phyloP scores from a whole-genome alignment of 2,113 vertebrate species.

The Nyctereutes procyonoides region DNA sequence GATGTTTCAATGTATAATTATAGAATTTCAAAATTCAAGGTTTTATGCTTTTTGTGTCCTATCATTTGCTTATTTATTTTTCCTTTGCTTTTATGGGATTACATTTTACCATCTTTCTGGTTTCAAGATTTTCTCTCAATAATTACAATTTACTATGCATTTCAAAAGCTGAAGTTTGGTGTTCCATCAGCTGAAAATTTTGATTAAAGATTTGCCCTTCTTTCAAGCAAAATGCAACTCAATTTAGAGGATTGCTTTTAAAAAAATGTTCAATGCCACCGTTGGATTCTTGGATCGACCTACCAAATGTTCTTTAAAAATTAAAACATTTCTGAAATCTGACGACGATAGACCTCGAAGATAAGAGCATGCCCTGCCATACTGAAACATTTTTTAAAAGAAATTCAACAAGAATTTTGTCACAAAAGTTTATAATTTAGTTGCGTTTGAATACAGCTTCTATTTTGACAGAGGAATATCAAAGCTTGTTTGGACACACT shows the following conservation, averaged over 20 bases:
- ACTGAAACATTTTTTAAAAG: background rate
- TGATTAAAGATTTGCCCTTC: background rate
- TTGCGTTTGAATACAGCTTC: slow-evolving; percentile 8
- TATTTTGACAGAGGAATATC: background rate
- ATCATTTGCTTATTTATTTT: background rate
- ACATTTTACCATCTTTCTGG: background rate
- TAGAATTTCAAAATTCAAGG: slow-evolving; percentile 27
- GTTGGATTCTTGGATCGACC: background rate
- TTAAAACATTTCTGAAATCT: background rate
- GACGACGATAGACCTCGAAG: background rate
- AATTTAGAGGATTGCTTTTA: background rate
- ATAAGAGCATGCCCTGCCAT: background rate
- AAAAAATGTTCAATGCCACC: background rate
- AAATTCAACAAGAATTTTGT: background rate
- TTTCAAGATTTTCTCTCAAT: slow-evolving; percentile 24
- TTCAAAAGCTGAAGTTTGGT: background rate
- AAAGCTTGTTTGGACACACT: background rate
- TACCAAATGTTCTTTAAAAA: slow-evolving; percentile 17
- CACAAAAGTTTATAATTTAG: background rate
- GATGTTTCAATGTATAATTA: background rate
- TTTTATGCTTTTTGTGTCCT: background rate
- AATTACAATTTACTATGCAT: background rate
- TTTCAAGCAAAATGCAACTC: slow-evolving; percentile 32
- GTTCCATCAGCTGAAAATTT: background rate
- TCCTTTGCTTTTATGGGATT: slow-evolving; percentile 32